Conservation (phyloP, 2,888 invertebrate species). For the Macrosiphum euphorbiae region DNA sequence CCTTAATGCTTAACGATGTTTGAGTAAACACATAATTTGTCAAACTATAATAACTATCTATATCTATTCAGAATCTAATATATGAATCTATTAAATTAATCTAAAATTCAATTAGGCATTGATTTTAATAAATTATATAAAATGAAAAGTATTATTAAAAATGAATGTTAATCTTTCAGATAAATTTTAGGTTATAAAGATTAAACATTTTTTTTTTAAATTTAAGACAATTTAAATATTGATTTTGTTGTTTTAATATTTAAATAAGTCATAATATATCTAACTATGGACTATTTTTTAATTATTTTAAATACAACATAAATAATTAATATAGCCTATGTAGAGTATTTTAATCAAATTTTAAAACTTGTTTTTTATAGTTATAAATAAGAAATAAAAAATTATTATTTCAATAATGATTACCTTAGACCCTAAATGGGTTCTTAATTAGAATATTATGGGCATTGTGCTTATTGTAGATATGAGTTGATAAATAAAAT, state of each 20-base stretch:
- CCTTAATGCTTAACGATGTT: background rate
- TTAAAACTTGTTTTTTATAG: background rate
- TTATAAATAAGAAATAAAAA: background rate
- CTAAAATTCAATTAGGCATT: background rate
- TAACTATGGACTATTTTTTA: too few species aligned
- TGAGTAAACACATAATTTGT: background rate
- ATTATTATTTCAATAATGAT: background rate
- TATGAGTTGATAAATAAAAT: slow-evolving; percentile 16
- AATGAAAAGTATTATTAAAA: background rate
- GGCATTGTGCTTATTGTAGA: background rate
- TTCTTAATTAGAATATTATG: background rate
- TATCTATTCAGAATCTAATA: background rate
- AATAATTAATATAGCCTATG: too few species aligned
- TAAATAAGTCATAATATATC: too few species aligned
- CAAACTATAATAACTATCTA: background rate
- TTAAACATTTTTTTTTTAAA: background rate
- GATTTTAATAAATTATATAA: background rate
- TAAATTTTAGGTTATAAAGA: background rate
- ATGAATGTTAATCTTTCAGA: background rate
- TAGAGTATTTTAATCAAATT: too few species aligned
- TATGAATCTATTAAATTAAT: background rate
- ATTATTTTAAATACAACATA: too few species aligned
- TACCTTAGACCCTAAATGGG: background rate
- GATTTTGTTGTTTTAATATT: too few species aligned
- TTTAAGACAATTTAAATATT: too few species aligned